Evolutionary conservation across 2,113 vertebrate genomes (phyloP).

Genomic region (Boleophthalmus pectinirostris): DNA sequence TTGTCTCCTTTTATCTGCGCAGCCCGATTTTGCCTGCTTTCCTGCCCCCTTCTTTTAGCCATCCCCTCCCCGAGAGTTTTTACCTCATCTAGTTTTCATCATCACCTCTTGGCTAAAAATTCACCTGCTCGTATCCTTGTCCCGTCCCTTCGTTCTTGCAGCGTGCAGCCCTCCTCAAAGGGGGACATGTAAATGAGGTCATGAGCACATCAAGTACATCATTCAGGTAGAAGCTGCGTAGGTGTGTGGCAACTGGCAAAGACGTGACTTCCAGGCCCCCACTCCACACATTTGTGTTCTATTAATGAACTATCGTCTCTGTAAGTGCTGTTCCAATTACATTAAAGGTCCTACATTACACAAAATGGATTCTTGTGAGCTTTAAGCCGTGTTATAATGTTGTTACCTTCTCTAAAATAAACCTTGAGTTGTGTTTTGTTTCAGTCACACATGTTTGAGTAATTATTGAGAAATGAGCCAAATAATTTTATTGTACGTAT

Average conservation of each 20-base stretch:
- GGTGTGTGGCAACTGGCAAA: slow-evolving; percentile 11
- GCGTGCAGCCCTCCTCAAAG: slow-evolving; percentile 43
- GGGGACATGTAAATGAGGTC: slow-evolving; percentile 68
- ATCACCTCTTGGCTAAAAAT: slow-evolving; percentile 25
- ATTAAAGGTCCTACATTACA: slow-evolving; percentile 23
- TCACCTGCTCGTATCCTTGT: not conserved
- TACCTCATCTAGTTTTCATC: slow-evolving; percentile 30
- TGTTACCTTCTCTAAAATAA: too few relatives aligned
- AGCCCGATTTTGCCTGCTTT: slow-evolving; percentile 41
- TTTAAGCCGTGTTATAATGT: too few relatives aligned
- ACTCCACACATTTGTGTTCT: slow-evolving; percentile 31
- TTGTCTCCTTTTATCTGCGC: slow-evolving; percentile 56
- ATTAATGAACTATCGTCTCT: slow-evolving; percentile 48
- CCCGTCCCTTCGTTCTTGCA: slow-evolving; percentile 15
- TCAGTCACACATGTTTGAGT: too few relatives aligned
- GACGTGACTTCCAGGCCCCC: slow-evolving; percentile 10
- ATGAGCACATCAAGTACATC: slow-evolving; percentile 43
- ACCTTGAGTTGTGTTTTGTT: too few relatives aligned
- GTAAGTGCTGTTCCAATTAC: slow-evolving; percentile 55
- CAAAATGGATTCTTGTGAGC: too few relatives aligned
- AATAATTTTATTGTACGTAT: too few relatives aligned
- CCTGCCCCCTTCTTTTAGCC: slow-evolving; percentile 19
- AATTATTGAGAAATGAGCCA: too few relatives aligned
- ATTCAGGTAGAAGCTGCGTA: slow-evolving; percentile 51
- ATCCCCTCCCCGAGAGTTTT: slow-evolving; percentile 13